These are phyloP conservation scores for Bos javanicus DNA, from an alignment of 2,113 vertebrate genomes.

Conservation along the genomic window DNA sequence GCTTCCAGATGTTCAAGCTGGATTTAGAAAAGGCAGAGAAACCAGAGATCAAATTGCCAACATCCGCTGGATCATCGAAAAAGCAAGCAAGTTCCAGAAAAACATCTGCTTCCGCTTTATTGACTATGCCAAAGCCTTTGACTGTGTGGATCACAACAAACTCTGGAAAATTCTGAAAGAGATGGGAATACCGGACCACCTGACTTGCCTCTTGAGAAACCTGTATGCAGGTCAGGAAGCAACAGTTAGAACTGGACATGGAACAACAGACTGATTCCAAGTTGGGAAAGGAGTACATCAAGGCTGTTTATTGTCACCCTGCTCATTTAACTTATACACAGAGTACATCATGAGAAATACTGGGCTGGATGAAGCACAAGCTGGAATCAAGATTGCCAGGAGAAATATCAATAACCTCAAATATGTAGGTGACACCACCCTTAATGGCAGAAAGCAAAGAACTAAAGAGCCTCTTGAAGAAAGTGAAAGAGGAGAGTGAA, in stretches of 20 bases:
- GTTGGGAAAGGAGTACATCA: background rate
- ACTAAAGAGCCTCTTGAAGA: background rate
- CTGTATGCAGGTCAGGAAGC: background rate
- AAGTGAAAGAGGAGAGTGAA: background rate
- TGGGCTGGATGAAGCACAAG: background rate
- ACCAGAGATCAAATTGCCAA: background rate
- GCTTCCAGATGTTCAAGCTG: background rate
- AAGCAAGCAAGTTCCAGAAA: background rate
- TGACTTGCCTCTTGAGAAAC: background rate
- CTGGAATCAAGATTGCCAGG: background rate
- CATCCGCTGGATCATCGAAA: background rate
- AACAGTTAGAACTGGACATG: background rate
- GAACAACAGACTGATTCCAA: background rate
- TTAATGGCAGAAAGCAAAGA: background rate
- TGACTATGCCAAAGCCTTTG: background rate
- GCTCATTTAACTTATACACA: background rate
- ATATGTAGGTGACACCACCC: background rate
- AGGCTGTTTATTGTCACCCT: background rate
- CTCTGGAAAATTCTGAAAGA: background rate
- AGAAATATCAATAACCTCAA: background rate
- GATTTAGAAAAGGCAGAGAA: background rate
- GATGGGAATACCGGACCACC: background rate
- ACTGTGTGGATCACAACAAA: background rate
- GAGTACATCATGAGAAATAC: background rate
- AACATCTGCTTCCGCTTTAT: background rate